phyloP scores from a whole-genome alignment of 2,797 vertebrate species.

The Hozukius guyotensis region DNA sequence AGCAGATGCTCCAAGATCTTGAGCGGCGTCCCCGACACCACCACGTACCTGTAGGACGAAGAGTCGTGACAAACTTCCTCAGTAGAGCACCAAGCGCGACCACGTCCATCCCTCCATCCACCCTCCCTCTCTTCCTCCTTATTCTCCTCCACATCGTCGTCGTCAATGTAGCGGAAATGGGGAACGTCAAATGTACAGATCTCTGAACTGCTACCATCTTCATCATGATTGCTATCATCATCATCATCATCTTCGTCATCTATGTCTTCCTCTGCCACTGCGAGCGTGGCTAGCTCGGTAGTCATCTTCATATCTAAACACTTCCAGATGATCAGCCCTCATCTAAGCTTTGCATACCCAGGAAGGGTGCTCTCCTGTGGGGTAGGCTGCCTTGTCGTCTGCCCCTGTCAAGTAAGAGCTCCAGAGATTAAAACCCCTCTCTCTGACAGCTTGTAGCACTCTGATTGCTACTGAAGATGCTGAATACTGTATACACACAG shows the following conservation, averaged over 20 bases:
- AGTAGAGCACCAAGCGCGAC: constrained; percentile 68
- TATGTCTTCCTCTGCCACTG: constrained; percentile 81
- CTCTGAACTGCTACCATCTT: constrained; percentile 31
- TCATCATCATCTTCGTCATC: constrained; percentile 51
- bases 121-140: constrained; percentile 26
- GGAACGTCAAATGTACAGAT: constrained; percentile 91
- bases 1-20: constrained; percentile 98
- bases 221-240: constrained; percentile 34
- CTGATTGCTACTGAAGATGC: constrained; percentile 59
- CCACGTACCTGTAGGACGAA: constrained; percentile 91
- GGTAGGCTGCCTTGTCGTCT: constrained; percentile 28
- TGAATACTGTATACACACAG: constrained; percentile 35
- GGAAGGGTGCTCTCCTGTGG: constrained; percentile 45
- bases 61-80: constrained; percentile 83
- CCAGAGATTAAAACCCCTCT: constrained; percentile 46
- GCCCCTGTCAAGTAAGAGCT: constrained; percentile 48
- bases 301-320: constrained; percentile 85
- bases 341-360: constrained; percentile 39
- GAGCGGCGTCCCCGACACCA: constrained; percentile 96
- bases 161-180: constrained; percentile 84
- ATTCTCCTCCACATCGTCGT: constrained; percentile 46
- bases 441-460: constrained; percentile 57
- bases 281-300: constrained; percentile 77
- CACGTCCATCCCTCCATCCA: constrained; percentile 24
- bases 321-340: constrained; percentile 48